Conservation (phyloP, 2,797 vertebrate genomes). For the Lepilemur septentrionalis region DNA sequence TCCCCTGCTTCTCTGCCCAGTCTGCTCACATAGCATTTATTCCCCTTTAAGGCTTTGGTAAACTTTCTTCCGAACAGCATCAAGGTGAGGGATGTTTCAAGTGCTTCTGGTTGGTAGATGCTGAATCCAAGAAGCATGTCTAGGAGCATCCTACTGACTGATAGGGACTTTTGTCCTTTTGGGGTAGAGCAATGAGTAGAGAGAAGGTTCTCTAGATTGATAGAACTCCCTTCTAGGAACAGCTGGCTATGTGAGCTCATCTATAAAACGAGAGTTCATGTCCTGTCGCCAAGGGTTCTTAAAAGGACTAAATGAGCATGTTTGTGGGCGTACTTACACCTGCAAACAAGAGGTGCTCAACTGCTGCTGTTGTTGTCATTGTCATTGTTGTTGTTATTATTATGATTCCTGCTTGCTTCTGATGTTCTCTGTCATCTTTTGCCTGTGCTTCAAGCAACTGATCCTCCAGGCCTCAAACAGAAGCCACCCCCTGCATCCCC, state of each 20-base stretch:
- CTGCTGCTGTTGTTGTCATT: accelerated
- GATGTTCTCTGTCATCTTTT: background rate
- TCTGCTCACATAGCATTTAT: background rate
- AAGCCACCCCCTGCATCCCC: background rate
- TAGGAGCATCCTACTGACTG: background rate
- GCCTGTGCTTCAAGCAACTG: background rate
- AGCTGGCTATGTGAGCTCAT: background rate
- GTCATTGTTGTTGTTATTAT: background rate
- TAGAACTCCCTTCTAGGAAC: background rate
- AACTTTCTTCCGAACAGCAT: background rate
- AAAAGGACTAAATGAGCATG: background rate
- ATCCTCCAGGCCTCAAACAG: background rate
- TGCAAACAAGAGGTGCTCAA: accelerated
- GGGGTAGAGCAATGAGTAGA: background rate
- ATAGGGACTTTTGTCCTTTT: background rate
- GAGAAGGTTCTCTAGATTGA: too few species aligned
- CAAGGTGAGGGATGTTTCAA: background rate
- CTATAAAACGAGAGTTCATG: background rate
- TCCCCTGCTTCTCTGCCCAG: background rate
- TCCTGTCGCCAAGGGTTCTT: background rate
- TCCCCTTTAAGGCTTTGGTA: background rate
- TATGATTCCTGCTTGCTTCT: background rate
- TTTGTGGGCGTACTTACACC: too few species aligned
- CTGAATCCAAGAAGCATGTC: background rate
- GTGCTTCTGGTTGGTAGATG: background rate